phyloP scores from a whole-genome alignment of 2,113 vertebrate genomes.

The Leptosomus discolor region DNA sequence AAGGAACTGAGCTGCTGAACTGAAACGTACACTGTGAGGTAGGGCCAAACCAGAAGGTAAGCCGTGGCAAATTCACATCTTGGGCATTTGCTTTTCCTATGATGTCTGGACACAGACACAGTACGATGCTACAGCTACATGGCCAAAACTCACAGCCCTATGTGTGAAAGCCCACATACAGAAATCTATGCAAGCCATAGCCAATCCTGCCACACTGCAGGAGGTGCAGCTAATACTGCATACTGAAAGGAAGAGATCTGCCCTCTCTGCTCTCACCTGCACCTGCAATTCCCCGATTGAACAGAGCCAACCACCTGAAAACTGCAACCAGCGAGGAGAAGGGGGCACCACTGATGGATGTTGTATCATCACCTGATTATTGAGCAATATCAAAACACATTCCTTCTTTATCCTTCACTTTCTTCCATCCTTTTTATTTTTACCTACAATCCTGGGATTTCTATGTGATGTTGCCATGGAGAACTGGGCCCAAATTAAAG shows the following conservation, averaged over 20 bases:
- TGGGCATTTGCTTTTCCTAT: background rate
- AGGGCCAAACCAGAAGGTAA: background rate
- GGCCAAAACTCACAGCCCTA: background rate
- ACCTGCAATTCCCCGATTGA: background rate
- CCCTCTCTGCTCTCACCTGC: background rate
- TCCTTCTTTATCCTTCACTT: background rate
- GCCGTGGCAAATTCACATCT: background rate
- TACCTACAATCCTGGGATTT: background rate
- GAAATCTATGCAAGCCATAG: background rate
- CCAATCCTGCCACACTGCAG: background rate
- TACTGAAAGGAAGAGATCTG: background rate
- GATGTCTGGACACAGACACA: rapidly evolving
- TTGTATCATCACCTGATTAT: background rate
- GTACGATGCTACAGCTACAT: background rate
- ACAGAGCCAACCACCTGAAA: rapidly evolving
- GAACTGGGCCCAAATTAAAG: background rate
- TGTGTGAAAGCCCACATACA: background rate
- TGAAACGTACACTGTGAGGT: background rate
- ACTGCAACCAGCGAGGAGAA: background rate
- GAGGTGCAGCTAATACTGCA: background rate
- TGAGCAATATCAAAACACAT: background rate
- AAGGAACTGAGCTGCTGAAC: background rate
- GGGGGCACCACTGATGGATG: background rate
- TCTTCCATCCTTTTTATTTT: background rate
- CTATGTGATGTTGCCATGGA: background rate